Percentiles rank a stretch among this genome's conserved stretches.
Evolutionary conservation across 2,888 invertebrate species (phyloP).

Genomic region (Drosophila picticornis): DNA sequence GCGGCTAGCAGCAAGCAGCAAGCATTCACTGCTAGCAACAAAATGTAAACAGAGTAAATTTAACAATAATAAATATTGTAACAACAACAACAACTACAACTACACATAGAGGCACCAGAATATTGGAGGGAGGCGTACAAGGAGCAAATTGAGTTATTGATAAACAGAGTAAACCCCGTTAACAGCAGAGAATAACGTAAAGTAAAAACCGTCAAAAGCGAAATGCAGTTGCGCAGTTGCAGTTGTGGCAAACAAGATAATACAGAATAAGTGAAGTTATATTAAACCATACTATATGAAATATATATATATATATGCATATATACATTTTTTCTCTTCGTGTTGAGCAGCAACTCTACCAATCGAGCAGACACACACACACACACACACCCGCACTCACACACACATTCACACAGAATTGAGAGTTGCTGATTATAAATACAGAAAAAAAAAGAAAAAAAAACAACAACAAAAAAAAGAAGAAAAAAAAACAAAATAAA

Average conservation of each 20-base stretch:
- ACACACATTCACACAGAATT: conserved; percentile 10
- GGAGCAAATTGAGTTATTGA: conserved; percentile 2
- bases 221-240: conserved; percentile 33
- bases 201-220: conserved; percentile 1
- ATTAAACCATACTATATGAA: conserved; percentile 45
- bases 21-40: conserved; percentile 23
- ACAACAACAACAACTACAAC: conserved; percentile 21
- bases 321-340: conserved; percentile 52
- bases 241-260: conserved; percentile 34
- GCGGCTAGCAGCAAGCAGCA: conserved; percentile 29
- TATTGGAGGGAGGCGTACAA: conserved; percentile 13
- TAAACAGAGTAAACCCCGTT: background rate
- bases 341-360: conserved; percentile 50
- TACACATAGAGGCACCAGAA: conserved; percentile 38
- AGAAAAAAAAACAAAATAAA: background rate
- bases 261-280: conserved; percentile 45
- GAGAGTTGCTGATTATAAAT: conserved; percentile 26
- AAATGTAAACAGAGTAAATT: conserved; percentile 22
- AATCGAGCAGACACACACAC: conserved; percentile 14
- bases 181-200: conserved; percentile 1
- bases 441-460: background rate
- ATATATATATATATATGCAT: conserved; percentile 44
- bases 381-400: conserved; percentile 11
- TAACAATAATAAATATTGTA: conserved; percentile 8
- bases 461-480: no score